A percentile compares a stretch with the other conserved stretches of the same genome.
These are phyloP conservation scores for Platichthys stellatus DNA, from an alignment of 2,113 vertebrate genomes.

Conservation along the genomic window DNA sequence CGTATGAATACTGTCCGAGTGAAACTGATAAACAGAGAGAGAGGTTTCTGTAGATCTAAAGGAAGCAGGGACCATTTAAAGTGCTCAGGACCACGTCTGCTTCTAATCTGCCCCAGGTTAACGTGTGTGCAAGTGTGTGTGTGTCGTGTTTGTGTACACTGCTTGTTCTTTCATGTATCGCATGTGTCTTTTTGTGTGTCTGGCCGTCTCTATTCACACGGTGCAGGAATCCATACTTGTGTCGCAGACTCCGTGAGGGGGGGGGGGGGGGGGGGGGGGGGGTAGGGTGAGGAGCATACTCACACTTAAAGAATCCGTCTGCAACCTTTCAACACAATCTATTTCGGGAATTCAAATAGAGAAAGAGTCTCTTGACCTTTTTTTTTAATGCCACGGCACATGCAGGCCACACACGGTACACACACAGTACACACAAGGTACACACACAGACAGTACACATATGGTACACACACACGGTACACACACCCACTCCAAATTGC, in stretches of 20 bases:
- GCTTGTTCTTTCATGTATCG: no score
- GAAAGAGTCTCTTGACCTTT: constrained; percentile 60
- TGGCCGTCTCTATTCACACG: constrained; percentile 2
- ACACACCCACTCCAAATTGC: constrained; percentile 27
- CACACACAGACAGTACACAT: constrained; percentile 20
- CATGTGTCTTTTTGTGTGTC: background rate
- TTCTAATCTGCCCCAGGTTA: constrained; percentile 48
- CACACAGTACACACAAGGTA: constrained; percentile 19
- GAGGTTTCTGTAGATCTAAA: constrained; percentile 44
- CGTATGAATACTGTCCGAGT: constrained; percentile 3
- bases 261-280: no score
- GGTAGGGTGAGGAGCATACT: background rate
- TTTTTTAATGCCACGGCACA: constrained; percentile 49
- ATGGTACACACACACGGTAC: constrained; percentile 5
- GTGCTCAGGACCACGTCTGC: constrained; percentile 26
- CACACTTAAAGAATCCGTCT: constrained; percentile 40
- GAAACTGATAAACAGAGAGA: constrained; percentile 50
- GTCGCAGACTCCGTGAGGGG: background rate
- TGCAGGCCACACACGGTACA: constrained; percentile 47
- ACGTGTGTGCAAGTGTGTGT: background rate
- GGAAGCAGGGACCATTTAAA: constrained; percentile 44
- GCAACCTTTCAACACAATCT: constrained; percentile 37
- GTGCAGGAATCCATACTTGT: constrained; percentile 4
- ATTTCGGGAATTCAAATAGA: constrained; percentile 40
- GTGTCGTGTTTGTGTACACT: background rate